Evolutionary conservation across 2,113 vertebrate genomes (phyloP), one percentile per base, ranked within the genome.

Genomic region (Chaenocephalus aceratus): DNA sequence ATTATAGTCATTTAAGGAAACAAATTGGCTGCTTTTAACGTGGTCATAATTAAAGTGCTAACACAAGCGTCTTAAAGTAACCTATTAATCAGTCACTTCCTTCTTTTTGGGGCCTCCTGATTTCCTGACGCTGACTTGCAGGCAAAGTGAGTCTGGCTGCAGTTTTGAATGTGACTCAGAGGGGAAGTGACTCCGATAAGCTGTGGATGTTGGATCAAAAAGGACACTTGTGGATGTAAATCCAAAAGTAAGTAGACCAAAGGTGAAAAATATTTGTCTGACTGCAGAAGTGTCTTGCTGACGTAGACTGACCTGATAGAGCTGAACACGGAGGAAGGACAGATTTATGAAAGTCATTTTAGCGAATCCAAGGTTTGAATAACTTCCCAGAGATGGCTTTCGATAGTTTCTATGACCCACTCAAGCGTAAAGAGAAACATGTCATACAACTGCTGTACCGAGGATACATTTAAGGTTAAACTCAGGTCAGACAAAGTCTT

Each of bases 131-230:
- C 77, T 74, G 69, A 85, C 67, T 5, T 4, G 36, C 77, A 65
- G 66, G 74, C 75, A 88, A 74, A 59, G 71, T 59, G 69, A 18
- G 58, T 58, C 48, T 18, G 16, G 52, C 26, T 15, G 16, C 41
- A 30, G 80, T 66, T 75, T 68, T 7, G 26, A 63, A 61, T 15
- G 18, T 84, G 84, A 87, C 70, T 86, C 77, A 86, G 64, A 67
- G 54, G 74, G 36, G 79, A 84, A 79, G 62, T 66, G 71, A 72
- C 34, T 18, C 36, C 7, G 13, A 41, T 9, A 5, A 54, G n/a
- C 54, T 83, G 61, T 13, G 7, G 34, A 80, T 15, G 49, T 64
- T 66, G 64, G 21, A 30, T 4, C 53, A 30, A 13, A 46, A 30
- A 30, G 9, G 3, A 67, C 30, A 64, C 62, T 60, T 51, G 34